These are phyloP conservation scores for Ostrea edulis DNA, from an alignment of 1,140 invertebrate species.

Conservation along the genomic window DNA sequence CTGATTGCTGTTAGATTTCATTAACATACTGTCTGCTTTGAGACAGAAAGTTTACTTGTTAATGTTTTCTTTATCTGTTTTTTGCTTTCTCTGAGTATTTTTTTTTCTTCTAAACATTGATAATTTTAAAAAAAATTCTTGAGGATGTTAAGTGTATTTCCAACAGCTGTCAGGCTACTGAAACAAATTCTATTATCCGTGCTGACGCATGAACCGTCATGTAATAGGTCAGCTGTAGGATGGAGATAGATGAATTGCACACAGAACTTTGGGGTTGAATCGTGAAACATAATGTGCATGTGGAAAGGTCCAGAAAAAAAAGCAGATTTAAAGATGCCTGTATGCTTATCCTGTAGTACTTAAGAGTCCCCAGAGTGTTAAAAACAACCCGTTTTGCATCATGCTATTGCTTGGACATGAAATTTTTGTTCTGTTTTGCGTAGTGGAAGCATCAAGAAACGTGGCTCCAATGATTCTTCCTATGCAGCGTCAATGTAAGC, in stretches of 20 bases:
- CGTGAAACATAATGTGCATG: not conserved
- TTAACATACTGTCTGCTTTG: not conserved
- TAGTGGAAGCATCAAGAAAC: constrained; percentile 71
- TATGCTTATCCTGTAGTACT: not conserved
- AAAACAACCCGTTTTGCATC: not conserved
- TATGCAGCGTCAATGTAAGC: constrained; percentile 58
- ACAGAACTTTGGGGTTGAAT: not conserved
- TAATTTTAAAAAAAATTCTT: not conserved
- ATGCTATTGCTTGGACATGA: constrained; percentile 34
- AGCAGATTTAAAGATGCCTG: not conserved
- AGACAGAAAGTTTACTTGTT: not conserved
- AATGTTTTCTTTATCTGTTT: constrained; percentile 1
- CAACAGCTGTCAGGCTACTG: not conserved
- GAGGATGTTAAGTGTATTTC: not conserved
- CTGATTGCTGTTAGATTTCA: not conserved
- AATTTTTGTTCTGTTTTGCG: constrained; percentile 46
- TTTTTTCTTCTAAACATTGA: not conserved
- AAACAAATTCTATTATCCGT: not conserved
- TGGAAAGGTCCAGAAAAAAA: not conserved
- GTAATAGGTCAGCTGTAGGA: not conserved
- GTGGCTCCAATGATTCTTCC: constrained; percentile 66
- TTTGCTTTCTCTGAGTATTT: not conserved
- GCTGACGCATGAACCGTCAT: not conserved
- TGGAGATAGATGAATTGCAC: not conserved
- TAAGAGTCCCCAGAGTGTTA: not conserved